phyloP scores from a whole-genome alignment of 2,888 invertebrate genomes.

The Macrostomum cliftonense region DNA sequence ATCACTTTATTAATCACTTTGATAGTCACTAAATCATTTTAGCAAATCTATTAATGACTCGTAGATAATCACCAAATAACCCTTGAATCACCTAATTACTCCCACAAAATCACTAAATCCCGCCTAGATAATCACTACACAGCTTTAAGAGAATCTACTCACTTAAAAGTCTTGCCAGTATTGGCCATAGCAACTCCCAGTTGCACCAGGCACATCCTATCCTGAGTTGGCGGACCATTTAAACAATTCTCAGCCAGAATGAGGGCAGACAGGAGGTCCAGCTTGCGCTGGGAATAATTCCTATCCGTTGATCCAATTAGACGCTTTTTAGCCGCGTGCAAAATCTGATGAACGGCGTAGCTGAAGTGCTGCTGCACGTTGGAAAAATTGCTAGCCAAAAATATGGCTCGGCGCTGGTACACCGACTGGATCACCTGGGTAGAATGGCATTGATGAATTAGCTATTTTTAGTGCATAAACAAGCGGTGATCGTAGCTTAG shows the following conservation, averaged over 20 bases:
- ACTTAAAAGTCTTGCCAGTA: neutral
- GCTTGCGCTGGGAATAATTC: slow-evolving; percentile 24
- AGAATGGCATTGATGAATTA: no score
- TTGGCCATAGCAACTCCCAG: neutral
- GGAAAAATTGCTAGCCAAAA: neutral
- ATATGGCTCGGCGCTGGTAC: neutral
- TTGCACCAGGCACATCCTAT: slow-evolving; percentile 2
- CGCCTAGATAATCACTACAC: no score
- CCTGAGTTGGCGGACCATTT: slow-evolving; percentile 25
- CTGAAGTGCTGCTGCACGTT: no score
- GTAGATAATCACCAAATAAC: no score
- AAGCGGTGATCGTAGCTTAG: neutral
- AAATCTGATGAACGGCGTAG: no score
- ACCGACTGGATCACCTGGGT: neutral
- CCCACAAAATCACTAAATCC: no score
- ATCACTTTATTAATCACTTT: slow-evolving; percentile 44
- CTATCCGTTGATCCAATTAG: neutral
- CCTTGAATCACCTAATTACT: no score
- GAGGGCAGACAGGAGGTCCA: slow-evolving; percentile 48
- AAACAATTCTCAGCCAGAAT: slow-evolving; percentile 46
- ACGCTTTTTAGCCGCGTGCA: neutral
- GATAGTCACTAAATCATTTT: slow-evolving; percentile 4
- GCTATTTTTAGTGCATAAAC: no score
- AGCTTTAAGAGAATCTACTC: no score
- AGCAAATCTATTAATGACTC: neutral